Base-by-base conservation (phyloP, 2,113 vertebrate species). In the Bufo bufo region DNA sequence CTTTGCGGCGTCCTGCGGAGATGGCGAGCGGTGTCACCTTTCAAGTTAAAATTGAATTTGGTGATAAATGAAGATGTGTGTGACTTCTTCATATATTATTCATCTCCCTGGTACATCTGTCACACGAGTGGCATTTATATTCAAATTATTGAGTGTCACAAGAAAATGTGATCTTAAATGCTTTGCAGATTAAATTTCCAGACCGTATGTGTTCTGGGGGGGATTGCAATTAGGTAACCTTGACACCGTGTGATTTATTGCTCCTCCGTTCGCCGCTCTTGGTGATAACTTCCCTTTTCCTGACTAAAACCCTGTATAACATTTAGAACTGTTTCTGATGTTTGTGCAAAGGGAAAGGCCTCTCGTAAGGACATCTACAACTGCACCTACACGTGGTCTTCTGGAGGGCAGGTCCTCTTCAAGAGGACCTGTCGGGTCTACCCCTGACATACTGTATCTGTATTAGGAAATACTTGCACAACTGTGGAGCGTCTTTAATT, bases 171-270 rank as follows among this genome's bases (percentile, higher is more conserved):
- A 59, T 84, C 78, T 77, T 75, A 86, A 85, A 84, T 90, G 23
- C 23, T 61, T 90, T 88, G 59, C 79, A 88, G 69, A 78, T 23
- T 89, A 81, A 89, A 89, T 90, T 89, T 79, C 59, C 45, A 81
- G 61, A 80, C 77, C 45, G 85, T 80, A 56, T 77, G 82, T 78
- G 52, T 88, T 49, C 71, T 63, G 80, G 12, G 80, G 33, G 87
- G 83, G 89, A 84, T 2, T 77, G 47, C 84, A 69, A 66, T 61
- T 84, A 88, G 84, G 79, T 82, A 89, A 90, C 50, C 72, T 79
- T 80, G 78, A 86, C 89, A 83, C 43, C 0, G 66, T n/a, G 43
- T 87, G 79, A 87, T 66, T 82, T 74, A 87, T 87, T 61, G 54
- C 50, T 19, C 47, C 17, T 86, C 43, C 17, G 19, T 58, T 65